These are phyloP conservation scores for Cydia strobilella DNA, from an alignment of 1,140 invertebrate species.

Conservation along the genomic window DNA sequence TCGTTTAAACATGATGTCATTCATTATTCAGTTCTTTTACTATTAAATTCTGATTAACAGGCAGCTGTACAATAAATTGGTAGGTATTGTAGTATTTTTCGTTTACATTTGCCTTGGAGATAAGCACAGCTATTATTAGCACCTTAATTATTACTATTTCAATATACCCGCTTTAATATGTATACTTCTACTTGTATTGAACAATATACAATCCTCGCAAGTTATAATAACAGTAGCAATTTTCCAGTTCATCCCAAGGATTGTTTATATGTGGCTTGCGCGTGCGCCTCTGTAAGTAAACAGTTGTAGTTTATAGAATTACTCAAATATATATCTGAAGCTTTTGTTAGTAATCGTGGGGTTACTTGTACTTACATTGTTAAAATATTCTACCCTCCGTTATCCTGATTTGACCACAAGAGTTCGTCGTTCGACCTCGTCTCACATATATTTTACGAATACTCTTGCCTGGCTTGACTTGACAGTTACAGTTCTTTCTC, in stretches of 20 bases:
- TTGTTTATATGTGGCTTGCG: slow-evolving; percentile 33
- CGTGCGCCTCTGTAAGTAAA: slow-evolving; percentile 40
- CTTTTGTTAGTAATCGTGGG: neutral
- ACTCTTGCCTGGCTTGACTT: no score
- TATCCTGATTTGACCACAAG: neutral
- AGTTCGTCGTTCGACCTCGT: no score
- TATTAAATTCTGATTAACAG: no score
- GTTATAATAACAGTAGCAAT: slow-evolving; percentile 1
- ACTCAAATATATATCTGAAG: neutral
- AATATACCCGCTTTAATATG: neutral
- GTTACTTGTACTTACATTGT: slow-evolving; percentile 20
- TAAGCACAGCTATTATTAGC: no score
- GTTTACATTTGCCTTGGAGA: no score
- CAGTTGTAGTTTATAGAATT: slow-evolving; percentile 40
- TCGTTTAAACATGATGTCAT: no score
- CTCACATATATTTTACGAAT: no score
- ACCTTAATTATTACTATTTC: no score
- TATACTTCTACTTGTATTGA: neutral
- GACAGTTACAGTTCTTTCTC: no score
- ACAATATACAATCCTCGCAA: neutral
- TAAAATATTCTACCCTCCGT: neutral
- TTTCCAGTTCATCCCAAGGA: slow-evolving; percentile 27
- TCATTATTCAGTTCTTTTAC: no score
- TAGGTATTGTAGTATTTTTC: no score
- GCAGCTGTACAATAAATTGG: no score